These are phyloP conservation scores for Eueremaeus valkanovi DNA, from an alignment of 2,888 invertebrate species.

Conservation along the genomic window DNA sequence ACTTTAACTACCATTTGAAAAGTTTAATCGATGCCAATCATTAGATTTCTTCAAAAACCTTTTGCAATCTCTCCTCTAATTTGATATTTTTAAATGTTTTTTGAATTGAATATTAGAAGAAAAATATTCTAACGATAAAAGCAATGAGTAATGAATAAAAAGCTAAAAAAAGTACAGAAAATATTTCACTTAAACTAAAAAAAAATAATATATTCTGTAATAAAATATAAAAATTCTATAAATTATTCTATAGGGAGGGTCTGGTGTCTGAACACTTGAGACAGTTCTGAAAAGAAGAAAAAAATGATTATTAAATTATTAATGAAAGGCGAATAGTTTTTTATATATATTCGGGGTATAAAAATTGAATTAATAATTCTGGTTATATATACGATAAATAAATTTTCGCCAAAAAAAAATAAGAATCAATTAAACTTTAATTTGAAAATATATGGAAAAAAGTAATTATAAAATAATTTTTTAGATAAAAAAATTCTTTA, in stretches of 20 bases:
- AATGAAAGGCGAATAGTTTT: neutral
- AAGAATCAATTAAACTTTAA: neutral
- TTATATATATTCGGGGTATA: neutral
- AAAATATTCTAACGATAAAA: neutral
- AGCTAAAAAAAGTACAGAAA: constrained; percentile 1
- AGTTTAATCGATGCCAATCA: neutral
- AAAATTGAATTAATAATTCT: no score
- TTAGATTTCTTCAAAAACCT: neutral
- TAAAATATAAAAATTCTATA: neutral
- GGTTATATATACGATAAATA: no score
- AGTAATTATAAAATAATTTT: neutral
- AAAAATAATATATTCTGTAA: neutral
- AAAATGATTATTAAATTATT: constrained; percentile 18
- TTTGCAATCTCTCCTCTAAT: neutral
- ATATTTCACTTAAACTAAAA: neutral
- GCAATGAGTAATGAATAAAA: constrained; percentile 23
- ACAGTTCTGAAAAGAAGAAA: neutral
- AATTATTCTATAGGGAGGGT: constrained; percentile 9
- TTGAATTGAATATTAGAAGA: neutral
- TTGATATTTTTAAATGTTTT: neutral
- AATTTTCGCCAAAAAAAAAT: neutral
- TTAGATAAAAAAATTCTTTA: neutral
- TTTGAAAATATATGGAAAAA: neutral
- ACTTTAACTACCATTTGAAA: neutral
- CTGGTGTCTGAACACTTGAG: neutral